Percentiles rank a stretch among this genome's conserved stretches.
phyloP scores from a whole-genome alignment of 2,888 invertebrate genomes.

The Cybosia mesomella region DNA sequence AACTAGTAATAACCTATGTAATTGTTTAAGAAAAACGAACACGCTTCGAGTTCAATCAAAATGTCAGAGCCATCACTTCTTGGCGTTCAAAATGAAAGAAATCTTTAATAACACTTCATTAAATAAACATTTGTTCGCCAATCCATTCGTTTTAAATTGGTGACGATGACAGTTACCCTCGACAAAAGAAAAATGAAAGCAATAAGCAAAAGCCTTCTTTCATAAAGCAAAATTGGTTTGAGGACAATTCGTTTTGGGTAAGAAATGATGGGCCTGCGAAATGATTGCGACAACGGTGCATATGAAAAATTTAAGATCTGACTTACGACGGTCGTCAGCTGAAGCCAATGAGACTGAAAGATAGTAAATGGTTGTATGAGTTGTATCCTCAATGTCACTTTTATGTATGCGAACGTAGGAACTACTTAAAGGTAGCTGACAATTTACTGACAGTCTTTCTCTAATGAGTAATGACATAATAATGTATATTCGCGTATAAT shows the following conservation, averaged over 20 bases:
- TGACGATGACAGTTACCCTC: conserved; percentile 72
- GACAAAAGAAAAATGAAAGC: conserved; percentile 77
- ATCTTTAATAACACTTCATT: conserved; percentile 32
- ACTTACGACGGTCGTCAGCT: conserved; percentile 44
- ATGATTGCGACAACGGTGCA: conserved; percentile 58
- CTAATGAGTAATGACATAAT: not conserved
- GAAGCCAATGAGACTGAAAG: conserved; percentile 29
- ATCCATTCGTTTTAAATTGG: conserved; percentile 65
- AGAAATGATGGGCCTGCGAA: conserved; percentile 68
- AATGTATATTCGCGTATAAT: not conserved
- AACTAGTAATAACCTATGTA: too few species aligned
- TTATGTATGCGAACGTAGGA: not conserved
- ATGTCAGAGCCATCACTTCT: conserved; percentile 14
- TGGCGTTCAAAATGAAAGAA: conserved; percentile 23
- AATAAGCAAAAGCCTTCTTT: conserved; percentile 83
- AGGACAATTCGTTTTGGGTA: conserved; percentile 72
- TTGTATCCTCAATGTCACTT: not conserved
- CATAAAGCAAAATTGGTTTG: conserved; percentile 81
- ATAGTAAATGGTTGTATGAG: not conserved
- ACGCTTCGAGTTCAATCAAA: conserved; percentile 23
- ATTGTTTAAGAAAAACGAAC: not conserved
- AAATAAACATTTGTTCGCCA: conserved; percentile 58
- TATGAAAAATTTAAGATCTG: conserved; percentile 41
- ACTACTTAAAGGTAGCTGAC: not conserved
- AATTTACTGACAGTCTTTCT: not conserved